Percentiles rank a stretch among this genome's conserved stretches.
phyloP scores from a whole-genome alignment of 2,888 invertebrate species.

The Oscheius sp. region DNA sequence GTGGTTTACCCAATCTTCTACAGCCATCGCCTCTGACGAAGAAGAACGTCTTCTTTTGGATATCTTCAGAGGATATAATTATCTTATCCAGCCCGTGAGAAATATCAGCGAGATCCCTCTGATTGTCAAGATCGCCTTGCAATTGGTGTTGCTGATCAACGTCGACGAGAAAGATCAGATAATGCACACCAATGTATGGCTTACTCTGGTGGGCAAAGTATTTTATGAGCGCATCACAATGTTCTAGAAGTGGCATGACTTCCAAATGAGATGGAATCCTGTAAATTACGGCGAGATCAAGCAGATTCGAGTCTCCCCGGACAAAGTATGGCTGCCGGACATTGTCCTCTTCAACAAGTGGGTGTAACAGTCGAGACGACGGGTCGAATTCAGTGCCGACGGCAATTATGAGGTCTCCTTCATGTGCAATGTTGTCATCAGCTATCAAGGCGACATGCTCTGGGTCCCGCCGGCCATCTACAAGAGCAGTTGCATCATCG shows the following conservation, averaged over 20 bases:
- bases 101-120: slow-evolving; percentile 72
- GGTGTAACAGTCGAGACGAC: neutral
- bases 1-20: neutral
- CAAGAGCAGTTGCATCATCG: slow-evolving; percentile 98
- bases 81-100: slow-evolving; percentile 75
- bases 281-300: slow-evolving; percentile 75
- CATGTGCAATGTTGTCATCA: slow-evolving; percentile 96
- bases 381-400: slow-evolving; percentile 84
- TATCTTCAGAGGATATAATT: slow-evolving; percentile 76
- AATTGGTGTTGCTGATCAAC: slow-evolving; percentile 76
- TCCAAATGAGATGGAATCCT: slow-evolving; percentile 76
- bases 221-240: no score
- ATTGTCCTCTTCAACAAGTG: slow-evolving; percentile 75
- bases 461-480: slow-evolving; percentile 99
- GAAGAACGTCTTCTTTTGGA: slow-evolving; percentile 60
- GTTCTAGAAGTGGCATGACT: slow-evolving; percentile 72
- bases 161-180: slow-evolving; percentile 74
- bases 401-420: slow-evolving; percentile 99
- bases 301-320: slow-evolving; percentile 73
- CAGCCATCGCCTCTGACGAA: no score
- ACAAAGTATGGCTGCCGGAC: slow-evolving; percentile 77
- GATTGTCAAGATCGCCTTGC: slow-evolving; percentile 69
- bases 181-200: slow-evolving; percentile 74
- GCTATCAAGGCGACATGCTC: slow-evolving; percentile 91
- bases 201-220: slow-evolving; percentile 63